A percentile compares a stretch with the other conserved stretches of the same genome.
Conservation (phyloP, 2,797 vertebrate species). For the Pseudocheirus occidentalis region DNA sequence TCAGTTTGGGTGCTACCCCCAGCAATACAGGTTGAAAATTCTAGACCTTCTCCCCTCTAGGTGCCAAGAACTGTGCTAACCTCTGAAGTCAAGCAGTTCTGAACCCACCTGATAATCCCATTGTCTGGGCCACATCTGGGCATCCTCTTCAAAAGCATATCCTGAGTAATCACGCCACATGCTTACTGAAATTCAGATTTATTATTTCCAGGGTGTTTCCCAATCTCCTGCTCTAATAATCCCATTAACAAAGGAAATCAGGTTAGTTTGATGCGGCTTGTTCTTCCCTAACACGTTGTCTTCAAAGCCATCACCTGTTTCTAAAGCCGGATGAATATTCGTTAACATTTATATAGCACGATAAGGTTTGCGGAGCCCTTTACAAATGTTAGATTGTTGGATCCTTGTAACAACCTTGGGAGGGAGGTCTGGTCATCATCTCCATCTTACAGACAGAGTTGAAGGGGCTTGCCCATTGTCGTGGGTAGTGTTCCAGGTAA, state of each 20-base stretch:
- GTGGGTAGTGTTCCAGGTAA: background rate
- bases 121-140: background rate
- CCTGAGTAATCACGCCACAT: background rate
- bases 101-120: background rate
- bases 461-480: background rate
- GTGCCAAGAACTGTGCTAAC: background rate
- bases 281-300: background rate
- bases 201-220: background rate
- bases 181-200: background rate
- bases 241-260: background rate
- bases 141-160: background rate
- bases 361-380: background rate
- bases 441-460: background rate
- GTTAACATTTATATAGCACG: background rate
- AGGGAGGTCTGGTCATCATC: fast-evolving
- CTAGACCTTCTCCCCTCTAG: background rate
- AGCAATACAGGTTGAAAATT: background rate
- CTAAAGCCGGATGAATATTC: background rate
- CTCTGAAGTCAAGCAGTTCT: background rate
- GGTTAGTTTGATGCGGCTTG: background rate
- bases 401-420: background rate
- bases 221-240: background rate
- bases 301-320: background rate
- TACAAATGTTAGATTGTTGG: background rate
- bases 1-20: background rate